Percentiles rank a stretch among this genome's conserved stretches.
These are phyloP conservation scores for Platycheirus rosarum DNA, from an alignment of 2,888 invertebrate species.

Conservation along the genomic window DNA sequence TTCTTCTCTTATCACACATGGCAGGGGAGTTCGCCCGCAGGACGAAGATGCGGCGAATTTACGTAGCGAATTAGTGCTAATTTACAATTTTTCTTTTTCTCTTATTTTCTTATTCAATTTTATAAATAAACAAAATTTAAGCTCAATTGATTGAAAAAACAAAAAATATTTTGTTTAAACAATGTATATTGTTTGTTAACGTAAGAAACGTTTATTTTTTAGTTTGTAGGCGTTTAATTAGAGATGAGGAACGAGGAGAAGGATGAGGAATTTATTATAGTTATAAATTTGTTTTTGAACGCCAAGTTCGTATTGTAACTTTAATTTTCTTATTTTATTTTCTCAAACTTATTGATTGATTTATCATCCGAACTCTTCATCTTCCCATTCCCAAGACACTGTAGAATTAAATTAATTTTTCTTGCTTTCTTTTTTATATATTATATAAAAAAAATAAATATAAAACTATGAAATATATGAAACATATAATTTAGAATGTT, in stretches of 20 bases:
- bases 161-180: conserved; percentile 6
- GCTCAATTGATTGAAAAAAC: conserved; percentile 2
- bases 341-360: not conserved
- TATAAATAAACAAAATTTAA: not conserved
- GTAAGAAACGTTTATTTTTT: conserved; percentile 52
- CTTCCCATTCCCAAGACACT: conserved; percentile 40
- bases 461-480: conserved; percentile 61
- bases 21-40: not conserved
- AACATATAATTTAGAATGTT: conserved; percentile 24
- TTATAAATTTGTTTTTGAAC: not conserved
- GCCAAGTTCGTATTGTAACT: conserved; percentile 1
- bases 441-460: conserved; percentile 37
- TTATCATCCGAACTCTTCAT: not conserved
- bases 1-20: conserved; percentile 19
- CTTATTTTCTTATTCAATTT: conserved; percentile 15
- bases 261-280: conserved; percentile 42
- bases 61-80: conserved; percentile 69
- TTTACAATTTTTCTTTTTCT: conserved; percentile 33
- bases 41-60: conserved; percentile 35
- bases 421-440: conserved; percentile 67
- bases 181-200: conserved; percentile 18
- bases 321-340: conserved; percentile 25
- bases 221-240: conserved; percentile 35
- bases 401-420: conserved; percentile 71
- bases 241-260: conserved; percentile 2